These are phyloP conservation scores for Steinernema khuongi DNA, from an alignment of 1,140 invertebrate species.

Conservation along the genomic window DNA sequence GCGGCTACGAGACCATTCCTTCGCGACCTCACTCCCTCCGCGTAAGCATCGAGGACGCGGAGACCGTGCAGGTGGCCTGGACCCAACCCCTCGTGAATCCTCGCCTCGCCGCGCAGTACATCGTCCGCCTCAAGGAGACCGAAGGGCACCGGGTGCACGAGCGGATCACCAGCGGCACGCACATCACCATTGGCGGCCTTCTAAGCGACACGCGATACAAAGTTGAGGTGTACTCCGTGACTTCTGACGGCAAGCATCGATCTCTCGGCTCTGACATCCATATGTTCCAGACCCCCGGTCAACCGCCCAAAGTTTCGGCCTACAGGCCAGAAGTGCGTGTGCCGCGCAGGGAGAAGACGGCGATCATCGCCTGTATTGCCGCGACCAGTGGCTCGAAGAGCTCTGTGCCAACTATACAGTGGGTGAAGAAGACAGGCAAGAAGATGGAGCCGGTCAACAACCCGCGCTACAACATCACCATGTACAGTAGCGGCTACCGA, in stretches of 20 bases:
- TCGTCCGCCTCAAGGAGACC: background rate
- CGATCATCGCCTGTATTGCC: background rate
- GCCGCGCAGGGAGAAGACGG: background rate
- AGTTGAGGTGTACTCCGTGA: background rate
- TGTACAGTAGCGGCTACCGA: background rate
- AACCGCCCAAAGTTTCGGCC: background rate
- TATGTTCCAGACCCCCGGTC: background rate
- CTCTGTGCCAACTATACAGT: background rate
- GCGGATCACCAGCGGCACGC: background rate
- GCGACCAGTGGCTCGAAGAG: background rate
- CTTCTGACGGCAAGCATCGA: background rate
- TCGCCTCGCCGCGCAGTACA: background rate
- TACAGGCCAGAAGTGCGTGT: background rate
- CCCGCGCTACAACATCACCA: background rate
- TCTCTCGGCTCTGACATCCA: background rate
- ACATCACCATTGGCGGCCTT: background rate
- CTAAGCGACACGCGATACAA: background rate
- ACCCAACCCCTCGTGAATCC: background rate
- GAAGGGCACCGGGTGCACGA: background rate
- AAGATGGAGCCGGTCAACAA: background rate
- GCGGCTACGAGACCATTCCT: constrained; percentile 20
- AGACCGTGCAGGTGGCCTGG: background rate
- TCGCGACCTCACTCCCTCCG: background rate
- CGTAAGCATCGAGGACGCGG: background rate
- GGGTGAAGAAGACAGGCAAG: background rate